phyloP scores from a whole-genome alignment of 2,797 vertebrate genomes.

The Sarcoramphus papa region DNA sequence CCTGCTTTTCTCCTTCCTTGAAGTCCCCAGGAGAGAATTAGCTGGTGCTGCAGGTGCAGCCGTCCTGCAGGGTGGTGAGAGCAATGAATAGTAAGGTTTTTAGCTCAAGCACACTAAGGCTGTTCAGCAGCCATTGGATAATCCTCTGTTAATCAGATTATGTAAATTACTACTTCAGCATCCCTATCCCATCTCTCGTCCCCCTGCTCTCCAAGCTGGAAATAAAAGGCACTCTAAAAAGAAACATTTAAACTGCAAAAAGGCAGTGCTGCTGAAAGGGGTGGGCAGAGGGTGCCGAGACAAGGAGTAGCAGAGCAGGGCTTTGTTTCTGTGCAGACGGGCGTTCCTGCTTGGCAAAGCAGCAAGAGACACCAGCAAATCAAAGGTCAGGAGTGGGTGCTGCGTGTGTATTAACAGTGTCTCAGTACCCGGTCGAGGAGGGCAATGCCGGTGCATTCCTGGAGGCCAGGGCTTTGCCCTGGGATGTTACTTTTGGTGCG shows the following conservation, averaged over 20 bases:
- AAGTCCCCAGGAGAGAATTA: slow-evolving; percentile 70
- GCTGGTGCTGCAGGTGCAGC: slow-evolving; percentile 86
- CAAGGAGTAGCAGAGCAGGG: neutral
- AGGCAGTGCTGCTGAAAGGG: neutral
- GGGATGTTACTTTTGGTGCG: neutral
- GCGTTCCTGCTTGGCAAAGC: neutral
- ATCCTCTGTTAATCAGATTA: slow-evolving; percentile 97
- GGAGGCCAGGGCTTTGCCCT: neutral
- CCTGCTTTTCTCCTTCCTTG: slow-evolving; percentile 33
- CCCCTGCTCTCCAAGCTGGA: slow-evolving; percentile 46
- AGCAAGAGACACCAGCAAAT: neutral
- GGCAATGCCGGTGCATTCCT: neutral
- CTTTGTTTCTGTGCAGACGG: neutral
- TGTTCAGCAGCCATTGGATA: slow-evolving; percentile 86
- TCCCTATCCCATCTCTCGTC: slow-evolving; percentile 25
- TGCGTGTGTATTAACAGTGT: neutral
- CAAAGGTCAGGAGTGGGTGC: neutral
- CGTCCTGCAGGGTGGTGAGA: slow-evolving; percentile 80
- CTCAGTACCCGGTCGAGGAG: neutral
- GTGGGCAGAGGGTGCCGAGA: neutral
- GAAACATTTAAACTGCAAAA: slow-evolving; percentile 27
- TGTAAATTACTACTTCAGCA: slow-evolving; percentile 94
- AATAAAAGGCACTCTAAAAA: slow-evolving; percentile 60
- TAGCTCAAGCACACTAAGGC: slow-evolving; percentile 87
- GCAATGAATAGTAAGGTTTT: slow-evolving; percentile 92